Base-by-base conservation (phyloP, 2,888 invertebrate genomes). In the Tachystola acroxantha region DNA sequence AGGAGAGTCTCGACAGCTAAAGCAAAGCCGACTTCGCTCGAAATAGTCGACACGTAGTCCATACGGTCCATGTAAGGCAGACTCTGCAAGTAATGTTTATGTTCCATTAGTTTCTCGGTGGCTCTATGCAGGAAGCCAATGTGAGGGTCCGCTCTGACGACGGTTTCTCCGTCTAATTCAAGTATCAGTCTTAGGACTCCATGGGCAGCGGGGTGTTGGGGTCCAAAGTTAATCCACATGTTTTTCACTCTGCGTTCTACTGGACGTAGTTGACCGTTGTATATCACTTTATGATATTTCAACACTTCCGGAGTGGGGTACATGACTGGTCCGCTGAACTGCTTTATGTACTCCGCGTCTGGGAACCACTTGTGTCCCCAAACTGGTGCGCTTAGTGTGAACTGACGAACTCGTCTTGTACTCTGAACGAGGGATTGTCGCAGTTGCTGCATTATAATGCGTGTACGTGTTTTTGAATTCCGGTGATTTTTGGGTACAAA, bases 191-290 rank as follows among this genome's bases (percentile, higher is more conserved):
- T 89, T 13, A 96, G 79, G 24, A 96, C 96, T 5, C 96, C 96
- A 64, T 97, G 96, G 26, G 96, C 96, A 2, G 96, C 95, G 1
- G 96, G 96, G 84, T 96, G 96, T 49, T 93, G 93, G 0, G 96
- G 96, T 0, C 96, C 96, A 71, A 96, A 96, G 69, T 97, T 97
- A 9, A 96, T 71, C 43, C 88, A 86, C 71, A 92, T 89, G 49
- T 92, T 93, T 50, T 88, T 87, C 13, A 94, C 77, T 31, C 85
- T 84, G 32, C 90, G 89, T 56, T 92, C 92, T 7, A 84, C 69
- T 0, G 88, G 88, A 3, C 52, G 64, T 3, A 76, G 20, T 32
- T 53, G 73, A 0, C 68, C 65, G 33, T 67, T 72, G 31, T 69
- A 74, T 20, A 73, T 66, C 2, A 82, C 74, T 47, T 67, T 76